Evolutionary conservation across 2,797 vertebrate genomes (phyloP), one percentile per base, ranked within the genome.

Genomic region (Choloepus didactylus): DNA sequence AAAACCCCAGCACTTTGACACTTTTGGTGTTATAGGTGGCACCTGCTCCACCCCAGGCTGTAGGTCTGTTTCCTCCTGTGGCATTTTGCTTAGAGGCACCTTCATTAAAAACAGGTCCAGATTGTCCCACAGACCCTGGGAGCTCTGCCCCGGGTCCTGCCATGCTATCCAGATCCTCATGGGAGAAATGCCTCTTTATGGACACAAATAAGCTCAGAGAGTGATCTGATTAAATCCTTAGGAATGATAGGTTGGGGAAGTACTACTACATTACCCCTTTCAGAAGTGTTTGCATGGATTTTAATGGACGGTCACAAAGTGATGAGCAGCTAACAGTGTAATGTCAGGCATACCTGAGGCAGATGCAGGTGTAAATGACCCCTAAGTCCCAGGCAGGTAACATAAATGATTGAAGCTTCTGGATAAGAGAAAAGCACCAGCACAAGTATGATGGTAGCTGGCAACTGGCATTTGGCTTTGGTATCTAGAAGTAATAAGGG

Each of bases 171-270:
- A 18, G 49, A 44, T 91, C n/a, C 29, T 54, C 75, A 19, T 8
- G 46, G 54, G 27, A 87, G n/a, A 93, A 66, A 87, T 54, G 16
- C 14, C 64, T 93, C 73, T 67, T 76, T 44, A 70, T 69, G 27
- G 29, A 80, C 31, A 91, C 46, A 73, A 60, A 59, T 70, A 89
- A 81, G 21, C 14, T 69, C 62, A 86, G 6, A 75, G 29, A 41
- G 46, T 56, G 29, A 87, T 70, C 49, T 81, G 41, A 87, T 67
- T 91, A 91, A 95, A 66, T 60, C n/a, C 31, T 88, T 80, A 54
- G 16, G 18, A 82, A 85, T 49, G 56, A 60, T 86, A 79, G 46
- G n/a, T 29, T 31, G 66, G 27, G 41, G 35, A 91, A 69, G 14
- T 56, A 82, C 76, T 38, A 56, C 4, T 64, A 23, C 3, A 82